Base-by-base conservation (phyloP, 2,797 vertebrate genomes). In the Gastrophryne carolinensis region DNA sequence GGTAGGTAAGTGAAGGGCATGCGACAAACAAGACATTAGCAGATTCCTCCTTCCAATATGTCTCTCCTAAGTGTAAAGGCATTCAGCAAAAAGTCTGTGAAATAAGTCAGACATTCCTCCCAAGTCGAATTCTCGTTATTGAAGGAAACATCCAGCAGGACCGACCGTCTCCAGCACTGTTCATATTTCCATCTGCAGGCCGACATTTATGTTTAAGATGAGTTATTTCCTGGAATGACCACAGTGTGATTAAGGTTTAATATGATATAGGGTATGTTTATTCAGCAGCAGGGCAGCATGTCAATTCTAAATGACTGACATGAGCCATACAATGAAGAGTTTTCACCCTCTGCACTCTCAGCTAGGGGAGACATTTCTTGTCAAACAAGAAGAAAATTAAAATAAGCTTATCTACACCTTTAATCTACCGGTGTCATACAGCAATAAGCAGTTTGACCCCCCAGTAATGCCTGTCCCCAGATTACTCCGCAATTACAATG, bases 341-440 rank as follows among this genome's bases (percentile, higher is more conserved):
- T 83, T 82, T 86, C 64, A 1, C 85, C 86, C 83, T 88, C 83
- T 86, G 85, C 86, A 86, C 86, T 87, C 83, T 84, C 83, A 84
- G 89, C 82, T 84, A 88, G 80, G 85, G 89, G 89, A 90, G 89
- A 84, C 85, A 87, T 88, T 89, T 89, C 89, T 91, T 90, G 89
- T 92, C 93, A 94, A 94, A 93, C 91, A 94, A 89, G 90, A 88
- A 92, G 87, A 88, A 92, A 92, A 92, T 93, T 90, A 93, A 93
- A 91, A 88, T 86, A 88, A 86, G 86, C 88, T 85, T 84, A 87
- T 84, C 82, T 86, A 85, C 87, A 86, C 88, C 88, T 90, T 89
- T 88, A 87, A 88, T 87, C 88, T 90, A 85, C 84, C 90, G 89
- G 91, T 91, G 89, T 90, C 90, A 90, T 91, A 90, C 87, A 90